Evolutionary conservation across 1,140 invertebrate species (phyloP).

Genomic region (Drosophila sturtevanti): DNA sequence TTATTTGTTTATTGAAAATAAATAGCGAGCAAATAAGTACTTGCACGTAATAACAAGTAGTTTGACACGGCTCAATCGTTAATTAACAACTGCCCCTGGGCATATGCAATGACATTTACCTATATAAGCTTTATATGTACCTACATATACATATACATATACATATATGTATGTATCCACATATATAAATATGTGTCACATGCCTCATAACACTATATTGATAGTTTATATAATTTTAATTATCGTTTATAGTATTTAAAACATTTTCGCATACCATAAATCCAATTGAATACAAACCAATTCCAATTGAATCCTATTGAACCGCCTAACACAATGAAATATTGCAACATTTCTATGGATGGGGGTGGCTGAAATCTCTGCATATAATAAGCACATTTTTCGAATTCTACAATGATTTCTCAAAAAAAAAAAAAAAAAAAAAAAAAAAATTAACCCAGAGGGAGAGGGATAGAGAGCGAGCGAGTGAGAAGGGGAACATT

Average conservation of each 20-base stretch:
- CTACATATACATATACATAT: too few species aligned
- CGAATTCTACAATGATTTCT: conserved; percentile 39
- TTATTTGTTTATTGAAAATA: conserved; percentile 31
- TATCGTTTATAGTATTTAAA: conserved; percentile 31
- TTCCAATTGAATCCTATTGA: neutral
- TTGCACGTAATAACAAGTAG: conserved; percentile 5
- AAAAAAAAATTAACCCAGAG: neutral
- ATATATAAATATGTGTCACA: conserved; percentile 11
- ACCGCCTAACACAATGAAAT: neutral
- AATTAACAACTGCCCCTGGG: conserved; percentile 7
- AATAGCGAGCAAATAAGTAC: conserved; percentile 19
- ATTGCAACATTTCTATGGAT: neutral
- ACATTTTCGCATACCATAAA: conserved; percentile 27
- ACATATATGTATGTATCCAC: neutral
- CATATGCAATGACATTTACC: neutral
- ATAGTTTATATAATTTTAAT: conserved; percentile 60
- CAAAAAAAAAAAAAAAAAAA: conserved; percentile 20
- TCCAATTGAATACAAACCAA: conserved; percentile 5
- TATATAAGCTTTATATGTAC: neutral
- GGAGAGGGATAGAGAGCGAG: neutral
- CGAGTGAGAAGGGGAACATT: too few species aligned
- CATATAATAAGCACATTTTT: conserved; percentile 17
- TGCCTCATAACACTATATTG: conserved; percentile 12
- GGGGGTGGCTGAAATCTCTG: conserved; percentile 20
- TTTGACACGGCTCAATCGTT: neutral